Conservation (phyloP, 2,113 vertebrate genomes). For the Prunella fulvescens region DNA sequence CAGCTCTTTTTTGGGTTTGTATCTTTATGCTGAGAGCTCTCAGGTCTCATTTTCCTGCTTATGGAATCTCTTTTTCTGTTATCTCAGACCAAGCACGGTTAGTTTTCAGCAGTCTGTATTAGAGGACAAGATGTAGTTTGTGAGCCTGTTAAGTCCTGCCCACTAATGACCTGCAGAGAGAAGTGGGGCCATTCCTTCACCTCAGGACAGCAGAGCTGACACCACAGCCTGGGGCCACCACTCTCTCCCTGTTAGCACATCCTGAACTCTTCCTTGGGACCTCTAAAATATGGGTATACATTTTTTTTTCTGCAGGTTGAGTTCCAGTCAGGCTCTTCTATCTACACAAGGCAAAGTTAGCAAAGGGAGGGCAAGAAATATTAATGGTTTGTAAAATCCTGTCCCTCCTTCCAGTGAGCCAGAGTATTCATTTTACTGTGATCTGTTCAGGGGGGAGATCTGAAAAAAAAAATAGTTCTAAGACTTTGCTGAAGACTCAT, state of each 20-base stretch:
- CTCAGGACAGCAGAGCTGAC: background rate
- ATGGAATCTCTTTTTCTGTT: background rate
- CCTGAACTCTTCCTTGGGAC: background rate
- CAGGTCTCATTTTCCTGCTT: background rate
- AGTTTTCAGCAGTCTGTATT: background rate
- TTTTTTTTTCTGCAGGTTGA: background rate
- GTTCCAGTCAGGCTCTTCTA: background rate
- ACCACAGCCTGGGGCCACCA: background rate
- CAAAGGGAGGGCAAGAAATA: background rate
- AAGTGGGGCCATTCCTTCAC: background rate
- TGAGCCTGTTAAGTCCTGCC: background rate
- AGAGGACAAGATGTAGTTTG: background rate
- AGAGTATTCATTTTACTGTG: background rate
- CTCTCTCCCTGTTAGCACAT: background rate
- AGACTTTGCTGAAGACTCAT: background rate
- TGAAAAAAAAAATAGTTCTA: background rate
- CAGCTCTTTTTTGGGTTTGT: background rate
- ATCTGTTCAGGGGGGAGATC: background rate
- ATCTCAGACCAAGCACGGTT: background rate
- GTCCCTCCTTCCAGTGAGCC: background rate
- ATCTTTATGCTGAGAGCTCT: background rate
- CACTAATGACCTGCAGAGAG: background rate
- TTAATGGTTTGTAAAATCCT: background rate
- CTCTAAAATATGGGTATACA: background rate
- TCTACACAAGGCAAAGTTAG: background rate